Conservation (phyloP, 2,113 vertebrate genomes). For the Sigmodon hispidus region DNA sequence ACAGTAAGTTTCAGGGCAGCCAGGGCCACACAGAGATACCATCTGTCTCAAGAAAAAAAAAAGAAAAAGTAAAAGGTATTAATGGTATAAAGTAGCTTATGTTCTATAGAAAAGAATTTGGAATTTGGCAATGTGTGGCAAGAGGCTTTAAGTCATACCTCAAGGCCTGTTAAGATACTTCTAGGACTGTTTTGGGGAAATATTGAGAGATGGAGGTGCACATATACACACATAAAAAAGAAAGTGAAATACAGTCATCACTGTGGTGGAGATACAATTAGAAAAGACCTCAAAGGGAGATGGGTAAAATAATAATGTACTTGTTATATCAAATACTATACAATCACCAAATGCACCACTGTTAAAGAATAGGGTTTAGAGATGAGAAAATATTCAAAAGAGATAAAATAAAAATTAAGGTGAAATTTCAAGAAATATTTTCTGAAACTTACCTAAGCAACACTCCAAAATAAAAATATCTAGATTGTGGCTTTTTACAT, state of each 20-base stretch:
- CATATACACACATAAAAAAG: neutral
- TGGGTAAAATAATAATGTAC: constrained; percentile 14
- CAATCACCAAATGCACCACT: neutral
- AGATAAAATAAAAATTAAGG: neutral
- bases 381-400: constrained; percentile 11
- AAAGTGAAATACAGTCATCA: neutral
- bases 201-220: neutral
- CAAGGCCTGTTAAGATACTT: constrained; percentile 26
- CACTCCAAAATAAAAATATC: neutral
- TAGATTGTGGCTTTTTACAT: neutral
- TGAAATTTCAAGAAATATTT: constrained; percentile 7
- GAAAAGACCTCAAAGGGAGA: neutral
- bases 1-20: neutral
- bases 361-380: neutral
- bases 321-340: neutral
- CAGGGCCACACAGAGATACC: neutral
- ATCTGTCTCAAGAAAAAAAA: neutral
- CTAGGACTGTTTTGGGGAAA: constrained; percentile 39
- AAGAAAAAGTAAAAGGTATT: neutral
- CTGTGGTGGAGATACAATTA: neutral
- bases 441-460: constrained; percentile 1
- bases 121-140: constrained; percentile 1
- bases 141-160: constrained; percentile 8
- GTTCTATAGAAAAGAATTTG: constrained; percentile 38
- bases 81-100: neutral